Evolutionary conservation across 2,113 vertebrate genomes (phyloP), one percentile per base, ranked within the genome.

Genomic region (Elachura formosa): DNA sequence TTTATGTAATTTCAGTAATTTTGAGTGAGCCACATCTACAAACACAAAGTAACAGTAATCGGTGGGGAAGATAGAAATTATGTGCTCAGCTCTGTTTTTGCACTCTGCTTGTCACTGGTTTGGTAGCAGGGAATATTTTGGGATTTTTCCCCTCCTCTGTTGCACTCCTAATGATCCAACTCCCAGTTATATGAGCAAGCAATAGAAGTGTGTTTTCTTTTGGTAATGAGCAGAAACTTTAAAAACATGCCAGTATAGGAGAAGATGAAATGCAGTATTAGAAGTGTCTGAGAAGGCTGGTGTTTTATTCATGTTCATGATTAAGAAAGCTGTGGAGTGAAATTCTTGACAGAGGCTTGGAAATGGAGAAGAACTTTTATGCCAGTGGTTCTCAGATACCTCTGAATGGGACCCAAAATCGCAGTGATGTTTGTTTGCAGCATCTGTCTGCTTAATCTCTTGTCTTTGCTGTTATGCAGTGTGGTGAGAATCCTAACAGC

Each of bases 291-390:
- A 74, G 83, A 40, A 94, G 68, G 68, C 83, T 94, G 59, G 79
- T 90, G 82, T 84, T 95, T 96, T 90, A 86, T 90, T 95, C 75
- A 80, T 95, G 75, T 51, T 85, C 16, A 4, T 52, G 79, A 83
- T 91, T 79, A 82, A 82, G 86, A 73, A 82, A 92, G 61, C 72
- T 3, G 2, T 34, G 16, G 63, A 76, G 34, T 68, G 59, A 87
- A 94, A 77, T 89, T 73, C 49, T 87, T 89, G 89, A 84, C 78
- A 83, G 89, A 90, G 67, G 28, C 89, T 85, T 94, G 74, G 59
- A 80, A 93, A 73, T 19, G 29, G 62, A 68, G 80, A 41, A 68
- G 55, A 36, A 41, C 71, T 85, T 78, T 61, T 12, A 45, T 15
- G 29, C 56, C 45, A 38, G 72, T 62, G 90, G 75, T 92, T 92